phyloP scores from a whole-genome alignment of 2,797 vertebrate genomes.

The Lindbergichthys nudifrons region DNA sequence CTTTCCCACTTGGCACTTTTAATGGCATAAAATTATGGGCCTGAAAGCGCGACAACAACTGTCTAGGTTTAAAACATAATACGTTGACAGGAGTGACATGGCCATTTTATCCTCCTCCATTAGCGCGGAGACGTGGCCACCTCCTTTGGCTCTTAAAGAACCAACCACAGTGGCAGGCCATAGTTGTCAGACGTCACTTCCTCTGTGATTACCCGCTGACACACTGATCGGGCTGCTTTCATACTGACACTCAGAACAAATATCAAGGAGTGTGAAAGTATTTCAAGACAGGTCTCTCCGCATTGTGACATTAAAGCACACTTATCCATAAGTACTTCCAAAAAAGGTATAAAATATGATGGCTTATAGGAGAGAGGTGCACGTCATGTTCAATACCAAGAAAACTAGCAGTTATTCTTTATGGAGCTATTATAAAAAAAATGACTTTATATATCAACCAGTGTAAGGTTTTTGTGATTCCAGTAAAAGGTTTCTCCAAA shows the following conservation, averaged over 20 bases:
- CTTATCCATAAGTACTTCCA: conserved; percentile 7
- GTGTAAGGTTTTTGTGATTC: too few relatives aligned
- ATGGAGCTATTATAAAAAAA: conserved; percentile 19
- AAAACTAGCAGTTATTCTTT: conserved; percentile 10
- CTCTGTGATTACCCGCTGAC: conserved; percentile 79
- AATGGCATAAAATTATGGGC: conserved; percentile 92
- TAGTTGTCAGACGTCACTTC: conserved; percentile 77
- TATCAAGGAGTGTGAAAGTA: conserved; percentile 52
- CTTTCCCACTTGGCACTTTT: conserved; percentile 82
- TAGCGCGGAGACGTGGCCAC: conserved; percentile 75
- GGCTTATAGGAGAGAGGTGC: neutral
- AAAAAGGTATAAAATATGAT: too few relatives aligned
- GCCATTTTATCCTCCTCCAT: conserved; percentile 84
- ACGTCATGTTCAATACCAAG: conserved; percentile 7
- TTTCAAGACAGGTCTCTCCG: conserved; percentile 52
- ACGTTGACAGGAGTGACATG: conserved; percentile 87
- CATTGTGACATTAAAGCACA: conserved; percentile 50
- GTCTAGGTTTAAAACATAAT: conserved; percentile 89
- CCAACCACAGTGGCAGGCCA: conserved; percentile 63
- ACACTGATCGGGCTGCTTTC: conserved; percentile 74
- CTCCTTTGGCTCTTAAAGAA: conserved; percentile 77
- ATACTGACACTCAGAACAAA: conserved; percentile 65
- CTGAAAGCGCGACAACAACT: conserved; percentile 87
- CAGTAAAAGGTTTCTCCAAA: neutral
- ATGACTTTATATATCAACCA: neutral